Evolutionary conservation across 2,797 vertebrate species (phyloP), one percentile per base, ranked within the genome.

Genomic region (Tragopan temminckii): DNA sequence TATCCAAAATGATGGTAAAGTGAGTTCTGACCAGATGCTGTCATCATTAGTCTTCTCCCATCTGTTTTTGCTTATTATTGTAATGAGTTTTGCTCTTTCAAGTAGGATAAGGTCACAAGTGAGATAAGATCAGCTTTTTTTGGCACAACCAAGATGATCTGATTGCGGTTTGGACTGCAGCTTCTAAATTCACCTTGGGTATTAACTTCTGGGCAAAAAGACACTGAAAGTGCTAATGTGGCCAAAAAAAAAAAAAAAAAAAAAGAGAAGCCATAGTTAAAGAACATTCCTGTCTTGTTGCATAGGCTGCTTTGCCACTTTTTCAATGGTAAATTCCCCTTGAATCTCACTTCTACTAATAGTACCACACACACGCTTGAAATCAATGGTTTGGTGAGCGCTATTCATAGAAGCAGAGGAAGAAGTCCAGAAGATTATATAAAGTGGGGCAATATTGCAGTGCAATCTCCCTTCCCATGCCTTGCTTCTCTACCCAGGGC

Each of bases 71-170:
- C 94, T 96, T 96, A 95, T 97, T 97, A 96, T 81, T 95, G 86
- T 96, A 97, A 97, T 91, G 92, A 94, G 58, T 93, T 96, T 96
- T 97, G 87, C 83, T 96, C 70, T 96, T 76, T 94, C 82, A 94
- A 96, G 96, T 96, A 85, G 93, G 92, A 93, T 97, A 97, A 97
- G 97, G 96, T 97, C 96, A 95, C 93, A 46, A 86, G 88, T 93
- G 88, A 96, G 97, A 97, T 97, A 97, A 97, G 92, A 98, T 97
- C 97, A 95, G 89, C 95, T 97, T 96, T 1, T 12, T 97, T 96
- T 97, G 96, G 95, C 96, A 94, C 95, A 96, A 91, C 94, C 78
- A 88, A 86, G 83, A 94, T 92, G 94, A 97, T 97, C 76, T 72
- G 91, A 97, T 97, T 75, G 25, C 84, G 94, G 63, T 95, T 97